Base-by-base conservation (phyloP, 2,888 invertebrate species). In the Nomada hirtipes region DNA sequence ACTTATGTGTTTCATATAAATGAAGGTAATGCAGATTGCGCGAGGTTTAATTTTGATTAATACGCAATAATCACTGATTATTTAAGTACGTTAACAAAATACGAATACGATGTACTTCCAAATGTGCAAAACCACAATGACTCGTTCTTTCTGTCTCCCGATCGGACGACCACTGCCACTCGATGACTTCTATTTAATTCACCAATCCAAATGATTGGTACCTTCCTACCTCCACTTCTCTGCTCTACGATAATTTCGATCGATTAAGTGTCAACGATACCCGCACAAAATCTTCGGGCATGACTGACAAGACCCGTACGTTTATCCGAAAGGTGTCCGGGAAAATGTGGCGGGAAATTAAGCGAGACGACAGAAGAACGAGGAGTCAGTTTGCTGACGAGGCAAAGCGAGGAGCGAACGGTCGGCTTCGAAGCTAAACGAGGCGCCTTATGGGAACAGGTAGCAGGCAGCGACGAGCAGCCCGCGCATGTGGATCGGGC, bases 381-480 rank as follows among this genome's bases (percentile, higher is more conserved):
- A 68, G 77, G 53, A 74, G 76, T 82, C 76, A 55, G 74, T 36
- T 71, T 18, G 59, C 76, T 82, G 82, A 82, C 76, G 77, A 74
- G 78, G 75, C 79, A 75, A 50, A 76, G 64, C 26, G 64, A 47
- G 47, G 26, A 36, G 67, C 65, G 29, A 59, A 47, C 18, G 15
- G 47, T 26, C 23, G 69, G 74, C 59, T 47, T 69, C 60, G 60
- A 64, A 61, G 64, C 76, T 44, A 36, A 67, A 65, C 47, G 76
- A 78, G 76, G 78, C 77, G 75, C 79, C 82, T 88, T 88, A 88
- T 84, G 88, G 85, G 81, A 88, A 87, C 83, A 88, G 83, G 88
- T 86, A 85, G 86, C 81, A 47, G 74, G 57, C 68, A 74, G 79
- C 72, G 77, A 61, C 57, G 76, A 74, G 71, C 73, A 26, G 67